These are phyloP conservation scores for Musca vetustissima DNA, from an alignment of 1,140 invertebrate genomes.

Conservation along the genomic window DNA sequence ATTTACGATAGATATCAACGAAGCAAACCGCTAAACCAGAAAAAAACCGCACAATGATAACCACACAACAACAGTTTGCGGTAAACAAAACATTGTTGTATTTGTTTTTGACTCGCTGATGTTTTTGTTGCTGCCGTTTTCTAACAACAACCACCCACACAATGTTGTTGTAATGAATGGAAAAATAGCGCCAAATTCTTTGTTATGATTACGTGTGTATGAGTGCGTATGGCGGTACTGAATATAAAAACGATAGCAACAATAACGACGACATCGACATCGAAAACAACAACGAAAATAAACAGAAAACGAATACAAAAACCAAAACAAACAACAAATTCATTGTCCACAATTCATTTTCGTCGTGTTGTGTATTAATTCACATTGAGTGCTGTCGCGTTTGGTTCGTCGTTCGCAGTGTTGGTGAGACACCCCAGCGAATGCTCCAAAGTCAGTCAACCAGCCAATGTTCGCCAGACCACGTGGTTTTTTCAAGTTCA, in stretches of 20 bases:
- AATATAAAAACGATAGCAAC: not conserved
- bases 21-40: too few species aligned
- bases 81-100: not conserved
- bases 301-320: not conserved
- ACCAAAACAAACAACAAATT: not conserved
- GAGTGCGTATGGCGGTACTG: too few species aligned
- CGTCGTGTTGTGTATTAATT: too few species aligned
- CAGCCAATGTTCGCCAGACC: not conserved
- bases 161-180: too few species aligned
- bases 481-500: constrained; percentile 23
- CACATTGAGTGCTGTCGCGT: too few species aligned
- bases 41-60: not conserved
- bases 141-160: too few species aligned
- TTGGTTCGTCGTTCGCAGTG: too few species aligned
- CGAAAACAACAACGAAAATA: not conserved
- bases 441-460: not conserved
- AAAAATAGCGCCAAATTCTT: constrained; percentile 12
- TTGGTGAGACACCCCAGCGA: not conserved
- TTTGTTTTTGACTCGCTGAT: too few species aligned
- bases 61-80: not conserved
- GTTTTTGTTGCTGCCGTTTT: too few species aligned
- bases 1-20: too few species aligned
- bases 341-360: constrained; percentile 16
- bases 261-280: too few species aligned
- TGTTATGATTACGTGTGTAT: too few species aligned